Conservation (phyloP, 2,888 invertebrate species). For the Ormyrus nitidulus region DNA sequence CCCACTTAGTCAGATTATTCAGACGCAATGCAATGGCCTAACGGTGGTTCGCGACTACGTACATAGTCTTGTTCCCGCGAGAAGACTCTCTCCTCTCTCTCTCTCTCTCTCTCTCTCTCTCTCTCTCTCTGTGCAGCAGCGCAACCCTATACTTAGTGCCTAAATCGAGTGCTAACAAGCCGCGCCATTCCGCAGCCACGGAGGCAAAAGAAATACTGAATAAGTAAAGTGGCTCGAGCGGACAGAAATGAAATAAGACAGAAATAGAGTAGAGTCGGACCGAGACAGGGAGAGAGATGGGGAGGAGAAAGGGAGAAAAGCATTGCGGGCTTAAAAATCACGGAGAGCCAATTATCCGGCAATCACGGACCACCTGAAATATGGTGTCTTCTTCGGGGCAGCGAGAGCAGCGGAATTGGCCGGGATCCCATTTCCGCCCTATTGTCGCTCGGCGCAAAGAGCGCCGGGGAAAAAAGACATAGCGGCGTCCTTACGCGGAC, state of each 20-base stretch:
- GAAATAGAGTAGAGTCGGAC: not conserved
- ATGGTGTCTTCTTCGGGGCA: conserved; percentile 50
- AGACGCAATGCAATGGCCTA: not conserved
- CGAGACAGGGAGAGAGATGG: not conserved
- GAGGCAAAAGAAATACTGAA: conserved; percentile 28
- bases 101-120: too few species aligned
- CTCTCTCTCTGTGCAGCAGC: not conserved
- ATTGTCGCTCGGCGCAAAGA: conserved; percentile 47
- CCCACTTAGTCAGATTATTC: conserved; percentile 29
- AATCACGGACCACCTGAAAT: conserved; percentile 55
- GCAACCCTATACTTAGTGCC: conserved; percentile 11
- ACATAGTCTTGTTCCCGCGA: not conserved
- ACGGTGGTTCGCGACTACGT: not conserved
- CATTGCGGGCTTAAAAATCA: conserved; percentile 53
- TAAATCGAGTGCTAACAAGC: conserved; percentile 38
- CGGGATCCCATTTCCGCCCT: conserved; percentile 57
- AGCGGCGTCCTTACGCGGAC: not conserved
- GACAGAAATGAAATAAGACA: not conserved
- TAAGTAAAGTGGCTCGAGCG: not conserved
- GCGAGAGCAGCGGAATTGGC: conserved; percentile 52
- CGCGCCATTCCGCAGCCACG: not conserved
- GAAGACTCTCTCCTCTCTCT: too few species aligned
- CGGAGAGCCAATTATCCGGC: conserved; percentile 56
- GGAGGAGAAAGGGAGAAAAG: conserved; percentile 5
- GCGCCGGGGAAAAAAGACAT: conserved; percentile 13